Evolutionary conservation across 2,888 invertebrate species (phyloP), one percentile per base, ranked within the genome.

Genomic region (Epiblema foenella): DNA sequence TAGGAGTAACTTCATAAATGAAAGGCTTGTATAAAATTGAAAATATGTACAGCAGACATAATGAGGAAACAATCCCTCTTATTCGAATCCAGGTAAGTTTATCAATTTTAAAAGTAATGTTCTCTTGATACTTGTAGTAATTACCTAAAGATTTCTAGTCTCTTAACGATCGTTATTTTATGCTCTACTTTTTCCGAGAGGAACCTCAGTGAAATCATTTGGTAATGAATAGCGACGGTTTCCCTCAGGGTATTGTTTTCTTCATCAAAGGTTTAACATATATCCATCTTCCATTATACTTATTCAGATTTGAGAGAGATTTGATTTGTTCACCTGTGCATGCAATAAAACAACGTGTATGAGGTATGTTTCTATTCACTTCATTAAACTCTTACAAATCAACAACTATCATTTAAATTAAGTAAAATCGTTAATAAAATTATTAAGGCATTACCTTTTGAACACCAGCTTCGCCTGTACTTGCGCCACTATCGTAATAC

Each of bases 41-140:
- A 84, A 87, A 83, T 85, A 89, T 90, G 89, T 87, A 83, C 81
- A 85, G 83, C 82, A 85, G 83, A 85, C 80, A 81, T 75, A 78
- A 75, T 59, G 93, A 93, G 83, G 93, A 93, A 81, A 89, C 89
- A 66, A 91, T 93, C 75, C 93, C 93, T 72, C 88, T 93, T 37
- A 93, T 93, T 83, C 81, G 89, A 84, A 90, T 93, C 74, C 89
- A 92, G 91, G 93, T 93, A 79, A 89, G 92, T 87, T 75, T 57
- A 5, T 29, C 15, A 8, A 17, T 20, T 29, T 24, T 46, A 24
- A 46, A 37, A 59, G 46, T 2, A 18, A 39, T n/a, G 7, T 33
- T 8, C 33, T 5, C 8, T 5, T 33, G 5, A 33, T 5, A 7
- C n/a, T 46, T 46, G 46, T 46, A 46, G n/a, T 8, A 33, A 33